A percentile compares a stretch with the other conserved stretches of the same genome.
Conservation (phyloP, 1,140 invertebrate genomes). For the Euwallacea similis region DNA sequence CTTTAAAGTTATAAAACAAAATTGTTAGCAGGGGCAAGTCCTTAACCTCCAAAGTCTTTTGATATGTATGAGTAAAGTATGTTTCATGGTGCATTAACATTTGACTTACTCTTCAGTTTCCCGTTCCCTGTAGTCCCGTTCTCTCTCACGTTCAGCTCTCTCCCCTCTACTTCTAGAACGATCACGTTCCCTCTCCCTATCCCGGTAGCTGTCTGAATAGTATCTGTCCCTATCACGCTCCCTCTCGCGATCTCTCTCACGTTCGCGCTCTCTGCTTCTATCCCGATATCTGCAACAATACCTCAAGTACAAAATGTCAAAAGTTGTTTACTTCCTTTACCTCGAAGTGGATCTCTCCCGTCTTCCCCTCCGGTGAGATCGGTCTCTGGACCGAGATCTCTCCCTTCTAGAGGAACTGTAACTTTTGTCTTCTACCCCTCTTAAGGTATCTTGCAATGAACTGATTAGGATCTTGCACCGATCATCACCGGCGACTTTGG, state of each 20-base stretch:
- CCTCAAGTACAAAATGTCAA: neutral
- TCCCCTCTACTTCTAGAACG: conserved; percentile 54
- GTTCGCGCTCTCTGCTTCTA: conserved; percentile 71
- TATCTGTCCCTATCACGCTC: conserved; percentile 54
- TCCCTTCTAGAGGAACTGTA: conserved; percentile 72
- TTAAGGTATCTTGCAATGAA: conserved; percentile 93
- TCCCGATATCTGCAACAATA: conserved; percentile 63
- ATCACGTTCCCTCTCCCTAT: conserved; percentile 55
- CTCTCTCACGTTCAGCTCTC: conserved; percentile 57
- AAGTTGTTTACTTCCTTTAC: neutral
- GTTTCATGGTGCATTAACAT: neutral
- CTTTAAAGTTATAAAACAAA: too few species aligned
- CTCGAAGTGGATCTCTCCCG: conserved; percentile 76
- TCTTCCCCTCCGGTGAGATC: conserved; percentile 68
- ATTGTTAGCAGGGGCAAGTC: too few species aligned
- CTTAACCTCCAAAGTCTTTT: too few species aligned
- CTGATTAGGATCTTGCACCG: conserved; percentile 97
- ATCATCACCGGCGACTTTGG: conserved; percentile 96
- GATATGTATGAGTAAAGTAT: too few species aligned
- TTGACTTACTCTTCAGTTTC: conserved; percentile 48
- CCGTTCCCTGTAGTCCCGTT: conserved; percentile 59
- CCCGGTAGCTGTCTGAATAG: conserved; percentile 53
- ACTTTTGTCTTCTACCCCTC: conserved; percentile 96
- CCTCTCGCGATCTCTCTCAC: conserved; percentile 55
- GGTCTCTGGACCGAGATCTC: conserved; percentile 73